A percentile compares a stretch with the other conserved stretches of the same genome.
phyloP scores from a whole-genome alignment of 1,140 invertebrate genomes.

The Sycophaga agraensis region DNA sequence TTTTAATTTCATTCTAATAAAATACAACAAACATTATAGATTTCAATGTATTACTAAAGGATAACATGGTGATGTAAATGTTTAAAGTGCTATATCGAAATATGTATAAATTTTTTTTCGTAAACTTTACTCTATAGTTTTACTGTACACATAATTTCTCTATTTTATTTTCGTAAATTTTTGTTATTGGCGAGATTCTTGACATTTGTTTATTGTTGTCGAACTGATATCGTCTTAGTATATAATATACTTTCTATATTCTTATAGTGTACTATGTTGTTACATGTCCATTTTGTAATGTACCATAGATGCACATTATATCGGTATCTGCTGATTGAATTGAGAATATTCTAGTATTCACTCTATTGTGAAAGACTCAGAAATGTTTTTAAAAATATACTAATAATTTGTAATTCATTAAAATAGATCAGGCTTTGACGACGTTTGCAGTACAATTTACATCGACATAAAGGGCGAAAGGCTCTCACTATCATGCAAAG shows the following conservation, averaged over 20 bases:
- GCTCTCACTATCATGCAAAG: slow-evolving; percentile 46
- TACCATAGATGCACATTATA: not conserved
- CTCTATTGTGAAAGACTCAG: not conserved
- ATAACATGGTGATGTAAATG: not conserved
- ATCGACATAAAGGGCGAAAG: slow-evolving; percentile 21
- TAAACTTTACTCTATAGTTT: not conserved
- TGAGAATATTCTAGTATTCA: not conserved
- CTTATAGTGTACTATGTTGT: not conserved
- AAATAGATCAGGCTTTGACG: slow-evolving; percentile 34
- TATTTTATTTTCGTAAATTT: not conserved
- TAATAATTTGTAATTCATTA: not conserved
- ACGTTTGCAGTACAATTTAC: slow-evolving; percentile 36
- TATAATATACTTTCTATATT: too few species aligned
- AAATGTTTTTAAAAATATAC: not conserved
- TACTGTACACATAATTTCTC: not conserved
- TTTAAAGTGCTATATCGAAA: slow-evolving; percentile 1
- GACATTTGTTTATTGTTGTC: not conserved
- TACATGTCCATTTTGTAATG: not conserved
- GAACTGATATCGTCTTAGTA: not conserved
- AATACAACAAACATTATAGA: too few species aligned
- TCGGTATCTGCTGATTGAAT: not conserved
- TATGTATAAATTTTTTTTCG: not conserved
- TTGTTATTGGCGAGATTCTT: slow-evolving; percentile 8
- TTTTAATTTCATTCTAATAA: too few species aligned
- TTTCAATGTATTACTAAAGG: not conserved